Evolutionary conservation across 1,140 invertebrate species (phyloP).

Genomic region (Proales similis): DNA sequence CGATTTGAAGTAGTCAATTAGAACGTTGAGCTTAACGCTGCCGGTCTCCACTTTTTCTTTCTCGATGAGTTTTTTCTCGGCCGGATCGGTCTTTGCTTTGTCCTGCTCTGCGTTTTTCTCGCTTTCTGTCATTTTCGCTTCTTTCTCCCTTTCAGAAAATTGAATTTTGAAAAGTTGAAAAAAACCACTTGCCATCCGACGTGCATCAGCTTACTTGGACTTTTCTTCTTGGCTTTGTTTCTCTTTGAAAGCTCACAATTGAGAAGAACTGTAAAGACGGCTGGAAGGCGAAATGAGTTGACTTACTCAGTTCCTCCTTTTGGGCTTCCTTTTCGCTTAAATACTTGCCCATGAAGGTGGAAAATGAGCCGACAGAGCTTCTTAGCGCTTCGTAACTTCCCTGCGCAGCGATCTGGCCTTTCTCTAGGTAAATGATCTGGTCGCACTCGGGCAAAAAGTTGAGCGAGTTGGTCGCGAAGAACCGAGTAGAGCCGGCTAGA

Average conservation of each 20-base stretch:
- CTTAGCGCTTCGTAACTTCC: slow-evolving; percentile 30
- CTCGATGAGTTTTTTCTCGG: slow-evolving; percentile 18
- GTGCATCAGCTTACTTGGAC: too few species aligned
- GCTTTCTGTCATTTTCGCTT: neutral
- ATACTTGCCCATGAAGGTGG: slow-evolving; percentile 10
- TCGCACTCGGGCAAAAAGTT: slow-evolving; percentile 36
- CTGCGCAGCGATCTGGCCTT: slow-evolving; percentile 36
- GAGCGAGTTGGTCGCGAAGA: slow-evolving; percentile 38
- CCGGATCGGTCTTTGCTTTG: too few species aligned
- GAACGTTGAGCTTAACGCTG: slow-evolving; percentile 12
- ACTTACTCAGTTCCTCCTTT: neutral
- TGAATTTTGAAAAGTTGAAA: too few species aligned
- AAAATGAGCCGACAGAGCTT: slow-evolving; percentile 4
- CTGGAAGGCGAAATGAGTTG: too few species aligned
- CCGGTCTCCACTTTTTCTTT: slow-evolving; percentile 37
- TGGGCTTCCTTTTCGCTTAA: neutral
- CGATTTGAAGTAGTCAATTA: slow-evolving; percentile 31
- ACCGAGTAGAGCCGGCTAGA: slow-evolving; percentile 40
- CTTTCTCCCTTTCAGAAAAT: neutral
- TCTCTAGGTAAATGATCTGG: slow-evolving; percentile 34
- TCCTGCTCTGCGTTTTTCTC: too few species aligned
- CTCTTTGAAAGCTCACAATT: too few species aligned
- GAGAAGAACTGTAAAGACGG: too few species aligned
- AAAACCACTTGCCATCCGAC: too few species aligned
- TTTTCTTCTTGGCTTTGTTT: too few species aligned